phyloP scores from a whole-genome alignment of 2,888 invertebrate species.

The Mechanitis messenoides region DNA sequence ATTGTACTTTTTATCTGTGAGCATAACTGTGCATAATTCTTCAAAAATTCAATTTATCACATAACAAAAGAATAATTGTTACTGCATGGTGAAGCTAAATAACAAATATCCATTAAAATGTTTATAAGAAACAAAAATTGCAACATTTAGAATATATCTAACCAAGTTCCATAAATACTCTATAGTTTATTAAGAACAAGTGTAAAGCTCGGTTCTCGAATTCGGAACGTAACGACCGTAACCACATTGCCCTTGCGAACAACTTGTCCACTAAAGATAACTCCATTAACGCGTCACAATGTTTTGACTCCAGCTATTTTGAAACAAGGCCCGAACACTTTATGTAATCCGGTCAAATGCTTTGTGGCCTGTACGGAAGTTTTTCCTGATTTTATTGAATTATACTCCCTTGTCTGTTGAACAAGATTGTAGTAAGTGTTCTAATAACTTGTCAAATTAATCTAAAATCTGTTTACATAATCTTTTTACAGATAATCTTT shows the following conservation, averaged over 20 bases:
- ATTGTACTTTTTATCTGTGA: conserved; percentile 1
- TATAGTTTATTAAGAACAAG: conserved; percentile 3
- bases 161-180: too few relatives aligned
- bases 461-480: too few relatives aligned
- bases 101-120: too few relatives aligned
- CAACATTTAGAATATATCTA: too few relatives aligned
- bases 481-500: too few relatives aligned
- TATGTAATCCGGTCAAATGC: conserved; percentile 50
- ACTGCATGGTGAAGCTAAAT: too few relatives aligned
- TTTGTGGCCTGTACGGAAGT: conserved; percentile 42
- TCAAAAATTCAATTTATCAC: too few relatives aligned
- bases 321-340: conserved; percentile 33
- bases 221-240: conserved; percentile 39
- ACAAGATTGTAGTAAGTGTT: too few relatives aligned
- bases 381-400: conserved; percentile 42
- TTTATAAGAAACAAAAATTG: too few relatives aligned
- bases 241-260: conserved; percentile 41
- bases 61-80: too few relatives aligned
- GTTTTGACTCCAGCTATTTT: conserved; percentile 58
- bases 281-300: conserved; percentile 55
- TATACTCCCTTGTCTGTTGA: conserved; percentile 27
- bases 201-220: conserved; percentile 21
- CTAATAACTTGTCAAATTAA: too few relatives aligned
- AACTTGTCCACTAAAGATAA: conserved; percentile 54
- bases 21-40: conserved; percentile 2